phyloP scores from a whole-genome alignment of 2,797 vertebrate genomes.

The Heteromormyrus szaboi region DNA sequence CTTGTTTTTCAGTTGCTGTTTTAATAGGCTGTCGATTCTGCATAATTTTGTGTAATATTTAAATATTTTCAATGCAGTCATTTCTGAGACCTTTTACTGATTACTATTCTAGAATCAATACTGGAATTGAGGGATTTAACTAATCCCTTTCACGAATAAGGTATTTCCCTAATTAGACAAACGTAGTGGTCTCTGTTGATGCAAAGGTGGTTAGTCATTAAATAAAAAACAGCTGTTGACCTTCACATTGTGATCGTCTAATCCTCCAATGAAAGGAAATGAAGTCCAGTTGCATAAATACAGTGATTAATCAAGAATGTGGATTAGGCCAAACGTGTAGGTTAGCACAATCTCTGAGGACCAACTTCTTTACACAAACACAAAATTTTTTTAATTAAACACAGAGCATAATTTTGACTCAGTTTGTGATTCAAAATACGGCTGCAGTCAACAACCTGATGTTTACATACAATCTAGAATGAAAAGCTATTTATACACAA shows the following conservation, averaged over 20 bases:
- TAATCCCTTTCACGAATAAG: neutral
- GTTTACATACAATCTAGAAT: neutral
- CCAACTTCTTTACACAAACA: neutral
- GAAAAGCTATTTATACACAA: neutral
- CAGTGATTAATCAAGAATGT: neutral
- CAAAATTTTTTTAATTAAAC: neutral
- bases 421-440: neutral
- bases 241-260: neutral
- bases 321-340: neutral
- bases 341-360: neutral
- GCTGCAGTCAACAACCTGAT: neutral
- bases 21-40: conserved; percentile 34
- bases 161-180: neutral
- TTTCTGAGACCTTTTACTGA: neutral
- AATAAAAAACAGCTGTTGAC: neutral
- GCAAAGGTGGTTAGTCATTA: neutral
- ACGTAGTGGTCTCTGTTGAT: neutral
- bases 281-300: neutral
- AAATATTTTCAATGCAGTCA: conserved; percentile 32
- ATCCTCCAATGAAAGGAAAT: neutral
- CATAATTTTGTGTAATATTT: conserved; percentile 31
- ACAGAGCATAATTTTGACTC: neutral
- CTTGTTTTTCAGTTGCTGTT: conserved; percentile 23
- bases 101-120: neutral
- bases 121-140: neutral